Percentiles rank a stretch among this genome's conserved stretches.
phyloP scores from a whole-genome alignment of 2,113 vertebrate species.

The Coreoperca whiteheadi region DNA sequence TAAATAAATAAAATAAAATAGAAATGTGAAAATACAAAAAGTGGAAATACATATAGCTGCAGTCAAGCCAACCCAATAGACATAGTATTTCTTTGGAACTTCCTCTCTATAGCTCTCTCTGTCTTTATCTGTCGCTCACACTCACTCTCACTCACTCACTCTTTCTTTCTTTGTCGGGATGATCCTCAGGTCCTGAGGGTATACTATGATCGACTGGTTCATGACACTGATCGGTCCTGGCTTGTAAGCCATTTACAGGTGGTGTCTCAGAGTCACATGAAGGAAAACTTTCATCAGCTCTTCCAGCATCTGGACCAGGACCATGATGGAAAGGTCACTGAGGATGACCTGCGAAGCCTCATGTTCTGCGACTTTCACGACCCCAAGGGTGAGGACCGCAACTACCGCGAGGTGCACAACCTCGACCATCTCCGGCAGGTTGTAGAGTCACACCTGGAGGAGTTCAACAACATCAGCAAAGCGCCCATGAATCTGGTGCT shows the following conservation, averaged over 20 bases:
- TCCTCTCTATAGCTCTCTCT: not conserved
- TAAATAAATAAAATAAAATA: not conserved
- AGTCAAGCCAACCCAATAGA: not conserved
- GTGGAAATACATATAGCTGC: not conserved
- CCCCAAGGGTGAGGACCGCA: constrained; percentile 88
- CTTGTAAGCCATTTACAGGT: constrained; percentile 86
- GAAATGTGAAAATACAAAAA: not conserved
- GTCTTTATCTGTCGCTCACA: not conserved
- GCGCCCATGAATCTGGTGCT: constrained; percentile 92
- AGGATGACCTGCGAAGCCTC: constrained; percentile 91
- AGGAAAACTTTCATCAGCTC: constrained; percentile 89
- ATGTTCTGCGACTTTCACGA: constrained; percentile 96
- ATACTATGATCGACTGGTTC: constrained; percentile 92
- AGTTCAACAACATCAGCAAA: constrained; percentile 91
- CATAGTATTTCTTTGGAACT: not conserved
- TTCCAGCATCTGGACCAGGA: constrained; percentile 88
- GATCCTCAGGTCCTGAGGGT: constrained; percentile 89
- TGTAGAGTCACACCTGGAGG: constrained; percentile 89
- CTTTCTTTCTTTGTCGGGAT: not conserved
- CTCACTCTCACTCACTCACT: not conserved
- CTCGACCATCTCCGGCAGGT: constrained; percentile 84
- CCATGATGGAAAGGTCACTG: constrained; percentile 86
- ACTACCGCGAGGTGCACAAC: constrained; percentile 86
- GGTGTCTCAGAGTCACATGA: constrained; percentile 80
- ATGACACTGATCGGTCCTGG: constrained; percentile 88